These are phyloP conservation scores for Aproaerema taeniolella DNA, from an alignment of 2,888 invertebrate species.

Conservation along the genomic window DNA sequence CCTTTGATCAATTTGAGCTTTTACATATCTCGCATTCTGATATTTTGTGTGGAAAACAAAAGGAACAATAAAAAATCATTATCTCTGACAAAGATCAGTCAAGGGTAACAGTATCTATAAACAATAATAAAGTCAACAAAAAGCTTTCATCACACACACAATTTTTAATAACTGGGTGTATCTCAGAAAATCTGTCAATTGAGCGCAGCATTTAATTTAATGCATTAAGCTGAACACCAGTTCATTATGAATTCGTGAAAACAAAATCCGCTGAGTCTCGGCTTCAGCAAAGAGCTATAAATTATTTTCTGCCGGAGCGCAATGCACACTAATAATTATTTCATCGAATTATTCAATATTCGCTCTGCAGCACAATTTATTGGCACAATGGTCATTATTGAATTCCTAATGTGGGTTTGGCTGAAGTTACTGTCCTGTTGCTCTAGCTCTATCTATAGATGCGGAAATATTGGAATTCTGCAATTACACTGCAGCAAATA, in stretches of 20 bases:
- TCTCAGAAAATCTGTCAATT: neutral
- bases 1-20: too few species aligned
- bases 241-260: conserved; percentile 1
- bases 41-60: too few species aligned
- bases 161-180: neutral
- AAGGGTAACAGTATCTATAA: too few species aligned
- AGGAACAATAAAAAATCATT: too few species aligned
- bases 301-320: conserved; percentile 19
- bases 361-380: conserved; percentile 18
- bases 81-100: too few species aligned
- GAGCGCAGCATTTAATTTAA: neutral
- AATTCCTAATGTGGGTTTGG: conserved; percentile 9
- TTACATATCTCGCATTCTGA: too few species aligned
- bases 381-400: conserved; percentile 7
- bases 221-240: conserved; percentile 5
- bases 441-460: too few species aligned
- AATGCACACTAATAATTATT: conserved; percentile 24
- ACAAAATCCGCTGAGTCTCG: conserved; percentile 7
- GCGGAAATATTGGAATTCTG: too few species aligned
- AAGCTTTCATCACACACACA: neutral
- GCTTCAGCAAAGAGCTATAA: conserved; percentile 16
- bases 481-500: too few species aligned
- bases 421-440: too few species aligned
- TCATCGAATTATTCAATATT: conserved; percentile 23
- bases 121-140: too few species aligned